phyloP scores from a whole-genome alignment of 2,888 invertebrate species.

The Anarsia innoxiella region DNA sequence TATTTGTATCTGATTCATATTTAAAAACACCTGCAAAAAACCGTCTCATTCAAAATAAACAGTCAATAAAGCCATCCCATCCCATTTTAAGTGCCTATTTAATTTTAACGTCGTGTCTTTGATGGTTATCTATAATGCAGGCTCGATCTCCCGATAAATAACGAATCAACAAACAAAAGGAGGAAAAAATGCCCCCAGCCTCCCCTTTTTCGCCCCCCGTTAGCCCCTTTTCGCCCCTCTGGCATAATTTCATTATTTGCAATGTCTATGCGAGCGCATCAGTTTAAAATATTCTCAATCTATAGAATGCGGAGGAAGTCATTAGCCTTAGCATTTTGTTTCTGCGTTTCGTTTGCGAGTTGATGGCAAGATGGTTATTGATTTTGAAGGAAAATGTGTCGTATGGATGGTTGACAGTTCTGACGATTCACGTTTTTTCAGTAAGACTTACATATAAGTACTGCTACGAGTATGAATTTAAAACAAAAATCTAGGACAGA shows the following conservation, averaged over 20 bases:
- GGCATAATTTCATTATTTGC: conserved; percentile 58
- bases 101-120: conserved; percentile 56
- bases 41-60: conserved; percentile 8
- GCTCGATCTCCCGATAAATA: conserved; percentile 60
- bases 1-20: too few species aligned
- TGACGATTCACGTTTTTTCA: too few species aligned
- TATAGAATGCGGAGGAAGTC: conserved; percentile 22
- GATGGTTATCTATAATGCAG: conserved; percentile 59
- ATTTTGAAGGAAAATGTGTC: too few species aligned
- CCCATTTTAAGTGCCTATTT: conserved; percentile 38
- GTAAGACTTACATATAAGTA: too few species aligned
- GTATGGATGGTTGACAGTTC: too few species aligned
- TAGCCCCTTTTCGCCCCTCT: conserved; percentile 8
- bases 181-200: conserved; percentile 26
- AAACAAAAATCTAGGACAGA: too few species aligned
- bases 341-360: too few species aligned
- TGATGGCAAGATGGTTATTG: too few species aligned
- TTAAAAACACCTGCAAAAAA: conserved; percentile 1
- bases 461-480: too few species aligned
- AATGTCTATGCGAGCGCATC: conserved; percentile 33
- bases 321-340: too few species aligned
- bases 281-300: conserved; percentile 45
- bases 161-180: conserved; percentile 59
- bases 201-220: conserved; percentile 20
- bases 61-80: conserved; percentile 28